Percentiles rank a stretch among this genome's conserved stretches.
Evolutionary conservation across 2,888 invertebrate species (phyloP).

Genomic region (Limnephilus auricula): DNA sequence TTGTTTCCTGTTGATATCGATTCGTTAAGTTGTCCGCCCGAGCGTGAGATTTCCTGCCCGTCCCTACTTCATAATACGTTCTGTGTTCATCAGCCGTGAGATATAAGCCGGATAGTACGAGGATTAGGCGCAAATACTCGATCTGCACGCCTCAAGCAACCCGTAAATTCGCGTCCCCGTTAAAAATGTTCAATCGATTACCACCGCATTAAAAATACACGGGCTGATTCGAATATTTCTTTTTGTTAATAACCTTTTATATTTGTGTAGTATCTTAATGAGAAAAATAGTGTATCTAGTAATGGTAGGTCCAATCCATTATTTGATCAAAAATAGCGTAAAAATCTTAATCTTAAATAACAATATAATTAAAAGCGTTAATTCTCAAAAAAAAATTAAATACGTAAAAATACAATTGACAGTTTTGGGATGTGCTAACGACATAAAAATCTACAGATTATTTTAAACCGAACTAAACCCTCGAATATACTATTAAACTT

Average conservation of each 20-base stretch:
- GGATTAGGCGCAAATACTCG: slow-evolving; percentile 55
- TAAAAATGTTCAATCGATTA: slow-evolving; percentile 37
- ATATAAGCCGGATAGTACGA: slow-evolving; percentile 58
- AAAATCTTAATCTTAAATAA: too few species aligned
- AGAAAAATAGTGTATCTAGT: not conserved
- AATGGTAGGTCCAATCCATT: not conserved
- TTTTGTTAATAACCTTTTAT: not conserved
- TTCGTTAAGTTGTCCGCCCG: slow-evolving; percentile 30
- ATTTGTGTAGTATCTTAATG: not conserved
- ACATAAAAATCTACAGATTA: too few species aligned
- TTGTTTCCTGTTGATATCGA: slow-evolving; percentile 38
- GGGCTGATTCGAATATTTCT: not conserved
- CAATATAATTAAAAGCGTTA: too few species aligned
- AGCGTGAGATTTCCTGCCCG: slow-evolving; percentile 23
- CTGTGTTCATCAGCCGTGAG: slow-evolving; percentile 56
- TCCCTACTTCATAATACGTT: slow-evolving; percentile 45
- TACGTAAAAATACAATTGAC: too few species aligned
- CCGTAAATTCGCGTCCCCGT: slow-evolving; percentile 24
- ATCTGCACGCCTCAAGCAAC: slow-evolving; percentile 13
- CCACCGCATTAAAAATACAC: not conserved
- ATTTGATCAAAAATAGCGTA: not conserved
- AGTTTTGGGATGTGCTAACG: too few species aligned
- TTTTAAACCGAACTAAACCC: too few species aligned
- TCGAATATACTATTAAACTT: too few species aligned
- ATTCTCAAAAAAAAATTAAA: too few species aligned